Evolutionary conservation across 1,140 invertebrate genomes (phyloP).

Genomic region (Pinna nobilis): DNA sequence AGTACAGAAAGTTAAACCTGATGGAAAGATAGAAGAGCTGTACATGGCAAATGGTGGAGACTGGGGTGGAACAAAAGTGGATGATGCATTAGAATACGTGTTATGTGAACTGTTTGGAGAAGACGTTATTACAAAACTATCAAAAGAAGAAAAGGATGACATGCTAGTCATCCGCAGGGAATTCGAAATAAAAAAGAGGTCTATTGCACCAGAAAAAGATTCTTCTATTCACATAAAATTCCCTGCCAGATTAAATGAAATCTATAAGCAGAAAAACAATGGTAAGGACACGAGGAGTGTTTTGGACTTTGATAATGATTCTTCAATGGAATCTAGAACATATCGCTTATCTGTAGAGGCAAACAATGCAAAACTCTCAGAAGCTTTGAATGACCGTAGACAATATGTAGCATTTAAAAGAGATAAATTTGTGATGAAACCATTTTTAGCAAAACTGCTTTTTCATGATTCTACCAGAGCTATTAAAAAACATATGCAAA

Average conservation of each 20-base stretch:
- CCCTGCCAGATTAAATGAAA: slow-evolving; percentile 15
- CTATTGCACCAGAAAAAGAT: slow-evolving; percentile 1
- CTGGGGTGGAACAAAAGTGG: slow-evolving; percentile 74
- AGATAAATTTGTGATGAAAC: too few relatives aligned
- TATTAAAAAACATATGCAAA: too few relatives aligned
- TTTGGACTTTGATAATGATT: too few relatives aligned
- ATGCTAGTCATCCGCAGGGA: slow-evolving; percentile 28
- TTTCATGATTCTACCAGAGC: too few relatives aligned
- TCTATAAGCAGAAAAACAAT: slow-evolving; percentile 23
- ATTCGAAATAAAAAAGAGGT: slow-evolving; percentile 45
- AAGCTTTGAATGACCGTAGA: too few relatives aligned
- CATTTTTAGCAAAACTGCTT: too few relatives aligned
- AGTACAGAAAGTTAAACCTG: slow-evolving; percentile 77
- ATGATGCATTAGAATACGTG: slow-evolving; percentile 32
- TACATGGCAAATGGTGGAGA: slow-evolving; percentile 79
- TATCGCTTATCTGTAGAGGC: too few relatives aligned
- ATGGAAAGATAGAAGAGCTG: slow-evolving; percentile 76
- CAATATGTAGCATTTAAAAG: too few relatives aligned
- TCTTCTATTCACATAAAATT: slow-evolving; percentile 24
- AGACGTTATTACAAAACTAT: slow-evolving; percentile 19
- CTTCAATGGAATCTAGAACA: too few relatives aligned
- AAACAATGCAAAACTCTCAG: too few relatives aligned
- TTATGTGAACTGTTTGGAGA: slow-evolving; percentile 24
- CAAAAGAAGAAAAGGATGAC: slow-evolving; percentile 12
- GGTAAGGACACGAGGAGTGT: too few relatives aligned